Evolutionary conservation across 2,113 vertebrate species (phyloP), one percentile per base, ranked within the genome.

Genomic region (Neomonachus schauinslandi): DNA sequence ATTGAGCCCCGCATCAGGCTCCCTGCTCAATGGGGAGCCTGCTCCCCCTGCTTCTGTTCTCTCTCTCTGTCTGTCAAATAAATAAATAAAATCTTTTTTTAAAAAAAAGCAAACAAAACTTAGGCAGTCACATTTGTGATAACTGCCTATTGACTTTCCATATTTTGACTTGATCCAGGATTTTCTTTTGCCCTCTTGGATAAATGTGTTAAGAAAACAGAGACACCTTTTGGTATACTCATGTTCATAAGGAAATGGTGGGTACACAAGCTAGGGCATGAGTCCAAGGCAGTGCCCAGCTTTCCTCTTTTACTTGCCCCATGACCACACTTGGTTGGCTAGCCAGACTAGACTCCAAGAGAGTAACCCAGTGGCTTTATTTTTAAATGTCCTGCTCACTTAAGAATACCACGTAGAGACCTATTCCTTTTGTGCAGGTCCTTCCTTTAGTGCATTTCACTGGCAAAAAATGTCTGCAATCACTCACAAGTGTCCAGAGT

Each of bases 371-470:
- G 11, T 65, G 72, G 94, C 77, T 94, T 88, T 46, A 59, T 89
- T 93, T 83, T 77, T 81, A 89, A 93, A 57, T 16, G 6, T 55
- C 36, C 16, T 81, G 4, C 12, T 91, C 67, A 92, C 15, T 76
- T 81, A 39, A 67, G 74, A 92, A 76, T 31, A 31, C 49, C 61
- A 88, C 42, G 94, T 83, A 85, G 7, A 90, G 63, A 91, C 8
- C 51, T 92, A 59, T 80, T 69, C 61, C 36, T 84, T 96, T 91
- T 92, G 46, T 16, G 79, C 18, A 31, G 53, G 53, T 18, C 12
- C 51, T 84, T 92, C 51, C 36, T 88, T 71, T 74, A 74, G 55
- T 93, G 71, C n/a, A 12, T 93, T 97, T 92, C 71, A 74, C 31
- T 74, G 46, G n/a, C 26, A 33, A 24, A 89, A 91, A 82, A 33